These are phyloP conservation scores for Arge pagana DNA, from an alignment of 2,888 invertebrate species.

Conservation along the genomic window DNA sequence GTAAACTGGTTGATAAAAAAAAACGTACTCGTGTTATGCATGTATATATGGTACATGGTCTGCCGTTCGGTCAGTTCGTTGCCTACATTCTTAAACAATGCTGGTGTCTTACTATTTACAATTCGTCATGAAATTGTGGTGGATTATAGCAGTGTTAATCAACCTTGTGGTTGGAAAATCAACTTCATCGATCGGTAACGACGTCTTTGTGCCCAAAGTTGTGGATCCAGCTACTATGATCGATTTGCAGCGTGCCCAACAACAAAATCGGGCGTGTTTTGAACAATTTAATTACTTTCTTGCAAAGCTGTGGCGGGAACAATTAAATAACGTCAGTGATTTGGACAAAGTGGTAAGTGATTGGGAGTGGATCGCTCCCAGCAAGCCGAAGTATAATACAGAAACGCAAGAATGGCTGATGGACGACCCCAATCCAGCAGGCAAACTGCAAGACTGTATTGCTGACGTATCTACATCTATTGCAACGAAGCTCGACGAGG, in stretches of 20 bases:
- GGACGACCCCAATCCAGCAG: neutral
- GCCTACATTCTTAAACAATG: too few species aligned
- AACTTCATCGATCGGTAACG: too few species aligned
- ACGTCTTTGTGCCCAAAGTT: too few species aligned
- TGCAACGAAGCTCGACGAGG: neutral
- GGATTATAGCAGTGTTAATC: too few species aligned
- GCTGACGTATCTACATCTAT: neutral
- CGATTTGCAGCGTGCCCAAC: neutral
- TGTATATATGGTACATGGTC: too few species aligned
- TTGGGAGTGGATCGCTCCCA: neutral
- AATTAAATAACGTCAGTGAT: neutral
- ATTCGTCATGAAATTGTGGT: too few species aligned
- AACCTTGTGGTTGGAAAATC: too few species aligned
- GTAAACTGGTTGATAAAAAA: too few species aligned
- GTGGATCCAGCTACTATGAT: neutral
- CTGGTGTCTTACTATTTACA: too few species aligned
- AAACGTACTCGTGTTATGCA: too few species aligned
- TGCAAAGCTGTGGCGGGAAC: neutral
- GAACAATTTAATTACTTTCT: neutral
- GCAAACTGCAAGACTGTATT: neutral
- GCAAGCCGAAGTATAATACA: conserved; percentile 1
- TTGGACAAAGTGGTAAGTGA: neutral
- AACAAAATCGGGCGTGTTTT: conserved; percentile 1
- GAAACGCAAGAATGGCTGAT: conserved; percentile 10
- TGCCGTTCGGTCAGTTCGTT: too few species aligned